Conservation (phyloP, 2,113 vertebrate genomes). For the Terrapene triunguis region DNA sequence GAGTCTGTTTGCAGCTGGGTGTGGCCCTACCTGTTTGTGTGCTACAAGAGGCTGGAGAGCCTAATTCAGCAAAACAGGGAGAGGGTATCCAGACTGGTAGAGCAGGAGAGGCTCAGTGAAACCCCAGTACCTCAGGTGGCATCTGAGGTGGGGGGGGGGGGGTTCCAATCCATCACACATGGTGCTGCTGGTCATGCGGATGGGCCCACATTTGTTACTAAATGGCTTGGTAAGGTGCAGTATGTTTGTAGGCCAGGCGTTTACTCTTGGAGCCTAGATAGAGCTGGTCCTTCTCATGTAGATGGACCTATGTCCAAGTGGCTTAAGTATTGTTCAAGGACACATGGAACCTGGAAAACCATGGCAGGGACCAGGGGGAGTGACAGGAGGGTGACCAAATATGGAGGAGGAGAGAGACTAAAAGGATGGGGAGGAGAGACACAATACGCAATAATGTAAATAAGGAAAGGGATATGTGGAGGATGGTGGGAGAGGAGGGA, state of each 20-base stretch:
- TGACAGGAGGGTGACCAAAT: not conserved
- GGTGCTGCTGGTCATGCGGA: not conserved
- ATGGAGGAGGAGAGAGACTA: not conserved
- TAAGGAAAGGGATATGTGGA: not conserved
- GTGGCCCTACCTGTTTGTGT: too few relatives aligned
- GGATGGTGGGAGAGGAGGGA: not conserved
- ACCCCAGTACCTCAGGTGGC: too few relatives aligned
- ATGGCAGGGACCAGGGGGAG: not conserved
- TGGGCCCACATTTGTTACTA: fast-evolving
- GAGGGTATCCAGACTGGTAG: too few relatives aligned
- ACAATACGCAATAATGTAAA: not conserved
- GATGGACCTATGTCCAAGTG: not conserved
- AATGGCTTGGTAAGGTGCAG: not conserved
- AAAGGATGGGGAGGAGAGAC: not conserved
- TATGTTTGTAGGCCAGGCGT: not conserved
- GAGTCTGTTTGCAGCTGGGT: too few relatives aligned
- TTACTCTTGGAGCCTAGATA: not conserved
- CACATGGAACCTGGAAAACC: not conserved
- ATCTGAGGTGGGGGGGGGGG: too few relatives aligned
- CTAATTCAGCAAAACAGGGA: too few relatives aligned
- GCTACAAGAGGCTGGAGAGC: too few relatives aligned
- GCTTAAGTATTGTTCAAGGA: not conserved
- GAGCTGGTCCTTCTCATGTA: not conserved
- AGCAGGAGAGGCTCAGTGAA: too few relatives aligned
- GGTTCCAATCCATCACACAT: too few relatives aligned